These are phyloP conservation scores for Galago senegalensis DNA, from an alignment of 2,797 vertebrate genomes.

Conservation along the genomic window DNA sequence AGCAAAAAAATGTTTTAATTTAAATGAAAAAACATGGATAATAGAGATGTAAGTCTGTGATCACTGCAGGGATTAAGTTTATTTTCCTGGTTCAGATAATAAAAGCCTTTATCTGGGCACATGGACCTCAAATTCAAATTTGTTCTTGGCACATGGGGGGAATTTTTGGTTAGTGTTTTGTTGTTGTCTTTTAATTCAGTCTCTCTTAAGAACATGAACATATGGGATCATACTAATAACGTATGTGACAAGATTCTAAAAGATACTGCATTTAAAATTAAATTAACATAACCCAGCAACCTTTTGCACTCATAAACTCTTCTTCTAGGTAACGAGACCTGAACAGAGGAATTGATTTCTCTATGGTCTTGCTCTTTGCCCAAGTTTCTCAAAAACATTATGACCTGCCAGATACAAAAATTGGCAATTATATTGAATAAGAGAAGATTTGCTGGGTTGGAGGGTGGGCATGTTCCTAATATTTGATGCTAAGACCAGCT, in stretches of 20 bases:
- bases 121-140: constrained; percentile 49
- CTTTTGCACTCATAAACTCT: not conserved
- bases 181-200: constrained; percentile 52
- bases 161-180: not conserved
- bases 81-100: constrained; percentile 14
- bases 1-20: constrained; percentile 14
- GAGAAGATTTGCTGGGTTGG: not conserved
- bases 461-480: not conserved
- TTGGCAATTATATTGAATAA: not conserved
- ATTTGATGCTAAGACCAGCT: not conserved
- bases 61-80: not conserved
- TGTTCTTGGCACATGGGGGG: not conserved
- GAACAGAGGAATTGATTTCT: not conserved
- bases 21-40: not conserved
- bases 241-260: constrained; percentile 44
- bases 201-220: constrained; percentile 42
- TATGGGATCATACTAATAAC: constrained; percentile 20
- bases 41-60: not conserved
- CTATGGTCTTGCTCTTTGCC: not conserved
- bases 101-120: constrained; percentile 28
- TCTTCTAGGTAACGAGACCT: not conserved
- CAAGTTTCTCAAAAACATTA: constrained; percentile 1
- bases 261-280: constrained; percentile 38
- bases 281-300: constrained; percentile 2
- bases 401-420: not conserved